Conservation (phyloP, 2,888 invertebrate species). For the Coelopa pilipes region DNA sequence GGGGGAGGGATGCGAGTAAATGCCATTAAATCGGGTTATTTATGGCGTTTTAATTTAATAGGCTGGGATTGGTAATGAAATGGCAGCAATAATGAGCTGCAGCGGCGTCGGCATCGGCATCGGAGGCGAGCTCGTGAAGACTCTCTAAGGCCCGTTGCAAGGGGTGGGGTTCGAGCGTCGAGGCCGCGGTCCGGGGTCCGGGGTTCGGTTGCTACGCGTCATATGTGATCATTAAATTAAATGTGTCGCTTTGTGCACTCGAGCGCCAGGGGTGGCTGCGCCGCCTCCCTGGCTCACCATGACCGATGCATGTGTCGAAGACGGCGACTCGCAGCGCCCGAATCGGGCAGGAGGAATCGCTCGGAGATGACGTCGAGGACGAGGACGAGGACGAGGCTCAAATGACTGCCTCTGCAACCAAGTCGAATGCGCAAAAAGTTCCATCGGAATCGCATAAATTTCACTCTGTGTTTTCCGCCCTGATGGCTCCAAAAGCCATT, state of each 20-base stretch:
- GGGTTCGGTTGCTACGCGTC: constrained; percentile 12
- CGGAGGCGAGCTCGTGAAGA: constrained; percentile 19
- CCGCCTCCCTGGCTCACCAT: neutral
- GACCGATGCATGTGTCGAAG: too few relatives aligned
- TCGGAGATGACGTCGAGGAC: too few relatives aligned
- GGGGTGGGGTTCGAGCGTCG: too few relatives aligned
- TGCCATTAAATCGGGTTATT: constrained; percentile 57
- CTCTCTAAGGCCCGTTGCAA: constrained; percentile 15
- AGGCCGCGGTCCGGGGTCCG: too few relatives aligned
- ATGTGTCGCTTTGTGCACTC: constrained; percentile 13
- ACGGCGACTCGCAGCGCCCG: too few relatives aligned
- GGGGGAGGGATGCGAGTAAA: constrained; percentile 26
- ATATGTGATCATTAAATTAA: constrained; percentile 33
- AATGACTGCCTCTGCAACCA: too few relatives aligned
- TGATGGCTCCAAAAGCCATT: too few relatives aligned
- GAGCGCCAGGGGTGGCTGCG: constrained; percentile 20
- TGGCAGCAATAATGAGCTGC: neutral
- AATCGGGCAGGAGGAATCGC: too few relatives aligned
- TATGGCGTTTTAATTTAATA: constrained; percentile 67
- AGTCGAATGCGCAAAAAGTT: too few relatives aligned
- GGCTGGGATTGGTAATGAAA: constrained; percentile 54
- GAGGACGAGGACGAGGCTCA: too few relatives aligned
- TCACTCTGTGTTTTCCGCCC: too few relatives aligned
- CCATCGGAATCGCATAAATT: too few relatives aligned
- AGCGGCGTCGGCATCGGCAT: constrained; percentile 12